Percentiles rank a stretch among this genome's conserved stretches.
Evolutionary conservation across 2,113 vertebrate genomes (phyloP).

Genomic region (Ceyx margarethae): DNA sequence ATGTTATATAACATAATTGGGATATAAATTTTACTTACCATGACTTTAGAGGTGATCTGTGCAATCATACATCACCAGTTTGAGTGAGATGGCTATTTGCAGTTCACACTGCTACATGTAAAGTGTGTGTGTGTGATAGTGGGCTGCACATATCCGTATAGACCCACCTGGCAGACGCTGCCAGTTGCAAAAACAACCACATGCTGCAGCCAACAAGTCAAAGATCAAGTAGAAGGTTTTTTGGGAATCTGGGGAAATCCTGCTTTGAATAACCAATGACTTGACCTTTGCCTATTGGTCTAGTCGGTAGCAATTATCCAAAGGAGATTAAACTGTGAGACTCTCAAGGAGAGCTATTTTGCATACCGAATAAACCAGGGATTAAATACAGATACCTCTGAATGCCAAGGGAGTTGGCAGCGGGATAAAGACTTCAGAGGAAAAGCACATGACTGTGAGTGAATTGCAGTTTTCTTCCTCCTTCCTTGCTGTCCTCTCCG

Average conservation of each 20-base stretch:
- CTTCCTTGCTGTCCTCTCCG: not conserved
- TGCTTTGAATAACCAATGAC: conserved; percentile 13
- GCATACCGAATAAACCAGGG: not conserved
- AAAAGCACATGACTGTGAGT: not conserved
- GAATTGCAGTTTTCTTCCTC: not conserved
- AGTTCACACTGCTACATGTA: not conserved
- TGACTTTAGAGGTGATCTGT: not conserved
- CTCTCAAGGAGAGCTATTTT: not conserved
- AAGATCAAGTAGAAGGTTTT: conserved; percentile 19
- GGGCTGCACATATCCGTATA: fast-evolving
- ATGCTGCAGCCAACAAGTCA: not conserved
- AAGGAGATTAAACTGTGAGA: conserved; percentile 11
- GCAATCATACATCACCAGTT: not conserved
- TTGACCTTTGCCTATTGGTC: conserved; percentile 33
- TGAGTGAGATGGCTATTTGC: not conserved
- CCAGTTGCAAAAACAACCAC: not conserved
- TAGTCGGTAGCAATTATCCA: conserved; percentile 13
- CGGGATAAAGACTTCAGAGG: fast-evolving
- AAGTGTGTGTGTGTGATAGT: not conserved
- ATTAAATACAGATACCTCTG: not conserved
- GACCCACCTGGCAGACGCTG: not conserved
- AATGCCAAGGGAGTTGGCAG: not conserved
- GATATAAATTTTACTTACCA: not conserved
- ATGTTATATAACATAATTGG: no score
- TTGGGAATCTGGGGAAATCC: conserved; percentile 12